These are phyloP conservation scores for Ranitomeya variabilis DNA, from an alignment of 2,113 vertebrate genomes.

Conservation along the genomic window DNA sequence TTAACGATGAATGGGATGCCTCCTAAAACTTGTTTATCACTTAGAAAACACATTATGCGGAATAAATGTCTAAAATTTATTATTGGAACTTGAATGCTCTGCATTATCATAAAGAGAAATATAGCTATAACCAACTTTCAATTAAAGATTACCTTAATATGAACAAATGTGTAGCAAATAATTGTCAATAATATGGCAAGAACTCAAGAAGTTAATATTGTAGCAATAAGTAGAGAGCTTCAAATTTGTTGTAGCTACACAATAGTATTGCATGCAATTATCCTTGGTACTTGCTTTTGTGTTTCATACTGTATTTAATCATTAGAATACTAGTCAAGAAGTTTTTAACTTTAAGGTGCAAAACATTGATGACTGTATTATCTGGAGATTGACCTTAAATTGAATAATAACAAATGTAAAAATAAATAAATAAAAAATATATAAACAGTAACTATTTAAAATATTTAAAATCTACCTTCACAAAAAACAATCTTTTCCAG, in stretches of 20 bases:
- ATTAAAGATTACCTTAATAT: constrained; percentile 15
- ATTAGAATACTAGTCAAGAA: not conserved
- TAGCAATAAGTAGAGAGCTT: too few species aligned
- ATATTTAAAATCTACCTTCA: too few species aligned
- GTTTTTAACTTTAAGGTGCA: not conserved
- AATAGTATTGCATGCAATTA: not conserved
- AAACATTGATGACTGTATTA: not conserved
- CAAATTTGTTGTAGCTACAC: too few species aligned
- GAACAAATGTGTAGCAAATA: not conserved
- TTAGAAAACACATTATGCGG: not conserved
- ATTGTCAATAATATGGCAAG: not conserved
- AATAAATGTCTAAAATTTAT: constrained; percentile 25
- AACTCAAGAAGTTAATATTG: not conserved
- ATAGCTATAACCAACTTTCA: not conserved
- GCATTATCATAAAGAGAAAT: not conserved
- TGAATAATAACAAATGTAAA: too few species aligned
- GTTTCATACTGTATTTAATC: not conserved
- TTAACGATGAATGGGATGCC: constrained; percentile 16
- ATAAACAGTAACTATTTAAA: too few species aligned
- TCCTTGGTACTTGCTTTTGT: not conserved
- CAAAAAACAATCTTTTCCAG: too few species aligned
- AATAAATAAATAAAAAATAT: not conserved
- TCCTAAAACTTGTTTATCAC: constrained; percentile 18
- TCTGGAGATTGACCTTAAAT: too few species aligned
- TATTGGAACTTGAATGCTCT: not conserved